Evolutionary conservation across 2,113 vertebrate species (phyloP).

Genomic region (Dermatemys mawii): DNA sequence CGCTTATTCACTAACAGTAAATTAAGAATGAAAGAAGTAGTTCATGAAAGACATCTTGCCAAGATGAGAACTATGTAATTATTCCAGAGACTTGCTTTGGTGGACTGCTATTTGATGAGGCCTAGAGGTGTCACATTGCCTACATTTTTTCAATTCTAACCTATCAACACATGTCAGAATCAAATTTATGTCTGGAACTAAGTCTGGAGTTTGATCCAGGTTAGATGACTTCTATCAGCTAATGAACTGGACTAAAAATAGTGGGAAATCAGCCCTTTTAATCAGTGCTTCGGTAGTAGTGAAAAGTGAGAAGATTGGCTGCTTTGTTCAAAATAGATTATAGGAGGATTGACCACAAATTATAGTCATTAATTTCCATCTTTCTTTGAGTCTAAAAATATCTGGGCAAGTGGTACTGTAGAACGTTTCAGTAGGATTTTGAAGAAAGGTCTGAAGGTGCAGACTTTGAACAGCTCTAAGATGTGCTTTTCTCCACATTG

Average conservation of each 20-base stretch:
- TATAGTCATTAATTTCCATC: accelerated
- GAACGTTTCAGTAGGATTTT: accelerated
- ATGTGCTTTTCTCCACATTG: neutral
- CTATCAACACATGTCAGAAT: slow-evolving; percentile 49
- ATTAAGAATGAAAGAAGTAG: slow-evolving; percentile 12
- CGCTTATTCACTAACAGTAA: slow-evolving; percentile 23
- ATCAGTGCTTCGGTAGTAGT: neutral
- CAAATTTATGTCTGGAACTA: slow-evolving; percentile 42
- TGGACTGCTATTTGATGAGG: slow-evolving; percentile 34
- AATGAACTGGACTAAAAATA: neutral
- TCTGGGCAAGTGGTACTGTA: accelerated
- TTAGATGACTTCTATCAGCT: neutral
- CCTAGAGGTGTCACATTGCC: slow-evolving; percentile 63
- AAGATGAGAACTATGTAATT: slow-evolving; percentile 18
- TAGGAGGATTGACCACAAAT: accelerated
- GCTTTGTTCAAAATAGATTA: neutral
- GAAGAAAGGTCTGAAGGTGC: neutral
- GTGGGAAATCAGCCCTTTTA: neutral
- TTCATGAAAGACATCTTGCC: slow-evolving; percentile 43
- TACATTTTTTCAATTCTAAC: slow-evolving; percentile 59
- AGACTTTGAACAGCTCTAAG: neutral
- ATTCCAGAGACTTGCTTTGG: slow-evolving; percentile 26
- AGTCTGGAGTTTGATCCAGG: slow-evolving; percentile 9
- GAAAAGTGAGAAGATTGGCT: accelerated
- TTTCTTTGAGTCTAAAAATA: neutral